A percentile compares a stretch with the other conserved stretches of the same genome.
Evolutionary conservation across 30 jellyfish, hydroid and myxozoan species (phyloP).

Genomic region (Turritopsis dohrnii): DNA sequence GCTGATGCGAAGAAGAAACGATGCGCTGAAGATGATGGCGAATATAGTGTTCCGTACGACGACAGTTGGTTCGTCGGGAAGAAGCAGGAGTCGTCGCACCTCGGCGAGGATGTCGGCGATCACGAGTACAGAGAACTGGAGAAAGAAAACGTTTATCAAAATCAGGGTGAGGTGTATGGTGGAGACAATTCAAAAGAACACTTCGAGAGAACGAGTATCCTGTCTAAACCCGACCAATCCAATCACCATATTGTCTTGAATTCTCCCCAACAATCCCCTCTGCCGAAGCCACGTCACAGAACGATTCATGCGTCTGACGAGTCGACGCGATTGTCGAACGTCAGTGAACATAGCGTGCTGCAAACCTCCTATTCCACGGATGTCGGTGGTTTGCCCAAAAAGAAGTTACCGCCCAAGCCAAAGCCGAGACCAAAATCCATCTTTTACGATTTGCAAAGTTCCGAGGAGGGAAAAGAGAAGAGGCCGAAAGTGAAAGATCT

Average conservation of each 20-base stretch:
- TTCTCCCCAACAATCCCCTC: background rate
- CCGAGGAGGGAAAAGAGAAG: background rate
- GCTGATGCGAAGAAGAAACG: no score
- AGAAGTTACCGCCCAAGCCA: background rate
- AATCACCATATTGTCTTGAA: background rate
- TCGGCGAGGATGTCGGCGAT: background rate
- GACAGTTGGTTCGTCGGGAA: no score
- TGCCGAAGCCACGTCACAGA: background rate
- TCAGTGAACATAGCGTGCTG: background rate
- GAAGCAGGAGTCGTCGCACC: no score
- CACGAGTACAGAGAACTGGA: background rate
- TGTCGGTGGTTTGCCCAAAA: background rate
- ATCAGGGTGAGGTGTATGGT: background rate
- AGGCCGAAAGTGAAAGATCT: slow-evolving; percentile 9
- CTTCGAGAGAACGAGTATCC: background rate
- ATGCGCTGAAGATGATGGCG: no score
- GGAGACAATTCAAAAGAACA: background rate
- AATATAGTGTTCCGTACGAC: no score
- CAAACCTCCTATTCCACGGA: background rate
- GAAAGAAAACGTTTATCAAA: background rate
- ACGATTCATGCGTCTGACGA: background rate
- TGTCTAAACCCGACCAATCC: background rate
- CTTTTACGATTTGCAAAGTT: background rate
- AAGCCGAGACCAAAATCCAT: background rate
- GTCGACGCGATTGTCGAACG: background rate